A percentile compares a stretch with the other conserved stretches of the same genome.
These are phyloP conservation scores for Tragelaphus imberbis DNA, from an alignment of 2,113 vertebrate species.

Conservation along the genomic window DNA sequence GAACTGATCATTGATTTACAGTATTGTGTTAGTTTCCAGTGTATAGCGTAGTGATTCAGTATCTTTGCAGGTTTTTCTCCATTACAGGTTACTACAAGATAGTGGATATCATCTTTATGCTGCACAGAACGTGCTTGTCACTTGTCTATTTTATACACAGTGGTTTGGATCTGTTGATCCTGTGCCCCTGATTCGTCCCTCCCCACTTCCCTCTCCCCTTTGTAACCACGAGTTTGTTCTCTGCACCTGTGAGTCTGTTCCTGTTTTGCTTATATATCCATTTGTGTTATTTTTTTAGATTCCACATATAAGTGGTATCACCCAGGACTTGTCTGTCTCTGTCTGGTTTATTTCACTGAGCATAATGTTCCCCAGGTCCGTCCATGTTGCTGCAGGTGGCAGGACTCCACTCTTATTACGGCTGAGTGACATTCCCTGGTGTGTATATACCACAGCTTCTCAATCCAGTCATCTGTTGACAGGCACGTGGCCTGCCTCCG, in stretches of 20 bases:
- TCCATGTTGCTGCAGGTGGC: not conserved
- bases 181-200: not conserved
- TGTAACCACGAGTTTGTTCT: not conserved
- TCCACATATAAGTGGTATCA: not conserved
- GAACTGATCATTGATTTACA: not conserved
- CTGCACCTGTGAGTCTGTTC: not conserved
- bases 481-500: not conserved
- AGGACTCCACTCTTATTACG: rapidly evolving
- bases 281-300: not conserved
- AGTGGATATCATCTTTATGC: not conserved
- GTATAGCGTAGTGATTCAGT: not conserved
- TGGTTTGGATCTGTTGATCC: not conserved
- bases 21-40: not conserved
- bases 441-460: not conserved
- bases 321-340: not conserved
- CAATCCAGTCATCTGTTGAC: not conserved
- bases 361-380: not conserved
- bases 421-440: rapidly evolving
- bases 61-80: not conserved
- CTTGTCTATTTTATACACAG: not conserved
- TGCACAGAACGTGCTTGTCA: not conserved
- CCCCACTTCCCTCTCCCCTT: not conserved
- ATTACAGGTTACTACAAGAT: not conserved
- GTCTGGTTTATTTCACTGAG: not conserved
- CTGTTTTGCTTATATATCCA: not conserved